Base-by-base conservation (phyloP, 2,888 invertebrate species). In the Patella caerulea region DNA sequence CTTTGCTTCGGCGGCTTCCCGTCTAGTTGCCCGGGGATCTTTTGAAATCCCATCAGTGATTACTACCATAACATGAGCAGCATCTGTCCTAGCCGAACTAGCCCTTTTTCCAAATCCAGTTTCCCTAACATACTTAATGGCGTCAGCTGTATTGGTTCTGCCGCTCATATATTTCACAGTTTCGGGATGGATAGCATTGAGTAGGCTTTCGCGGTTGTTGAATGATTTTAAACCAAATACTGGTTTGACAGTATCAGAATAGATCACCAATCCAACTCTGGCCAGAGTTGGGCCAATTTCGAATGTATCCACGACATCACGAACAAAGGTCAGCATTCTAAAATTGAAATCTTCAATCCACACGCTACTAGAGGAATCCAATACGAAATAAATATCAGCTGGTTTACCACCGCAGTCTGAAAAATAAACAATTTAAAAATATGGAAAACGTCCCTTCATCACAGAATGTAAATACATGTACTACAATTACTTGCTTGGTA, bases 11-110 rank as follows among this genome's bases (percentile, higher is more conserved):
- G 78, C 72, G 0, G 90, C 86, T 78, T 87, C 85, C 70, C 69
- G 65, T 9, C 79, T 82, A 1, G 89, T 89, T 53, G 75, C 74
- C 2, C 77, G 78, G 52, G 84, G 84, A 74, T 87, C 82, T 14
- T 84, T 75, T 0, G 88, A 88, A 24, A 86, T 79, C 4, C 89
- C 90, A 77, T 90, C 89, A 1, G 90, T 90, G 14, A 89, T 81
- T 15, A 90, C 82, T 24, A 90, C 85, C 1, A 83, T 88, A 11
- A 90, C 83, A 65, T 85, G 83, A 1, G 86, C 84, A n/a, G 86
- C 88, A 15, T 78, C 81, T 0, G 77, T 75, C 45, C 89, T 72
- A 4, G 78, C 83, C 24, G 65, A 65, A 19, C 65, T 24, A 1
- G 80, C 75, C 15, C 55, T 71, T 2, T 72, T 55, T 1, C 79